phyloP scores from a whole-genome alignment of 2,888 invertebrate genomes.

The Elmis aenea region DNA sequence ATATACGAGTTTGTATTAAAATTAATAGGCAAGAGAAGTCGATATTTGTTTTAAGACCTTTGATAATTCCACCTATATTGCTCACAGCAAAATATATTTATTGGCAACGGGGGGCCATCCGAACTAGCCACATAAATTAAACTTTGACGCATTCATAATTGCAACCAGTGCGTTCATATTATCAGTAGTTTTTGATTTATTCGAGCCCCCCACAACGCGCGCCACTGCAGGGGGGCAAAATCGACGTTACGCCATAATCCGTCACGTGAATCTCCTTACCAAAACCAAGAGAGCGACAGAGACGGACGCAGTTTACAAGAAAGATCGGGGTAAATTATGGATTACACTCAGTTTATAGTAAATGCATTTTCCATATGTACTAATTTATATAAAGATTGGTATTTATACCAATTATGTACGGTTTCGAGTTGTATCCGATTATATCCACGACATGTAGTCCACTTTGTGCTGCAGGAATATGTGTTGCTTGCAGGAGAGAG shows the following conservation, averaged over 20 bases:
- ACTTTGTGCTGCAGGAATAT: too few relatives aligned
- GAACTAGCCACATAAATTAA: slow-evolving; percentile 42
- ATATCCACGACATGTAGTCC: too few relatives aligned
- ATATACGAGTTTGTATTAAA: too few relatives aligned
- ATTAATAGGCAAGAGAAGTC: too few relatives aligned
- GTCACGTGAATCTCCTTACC: slow-evolving; percentile 5
- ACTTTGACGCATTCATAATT: slow-evolving; percentile 46
- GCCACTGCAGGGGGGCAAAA: slow-evolving; percentile 34
- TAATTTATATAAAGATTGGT: slow-evolving; percentile 37
- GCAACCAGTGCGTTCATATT: slow-evolving; percentile 41
- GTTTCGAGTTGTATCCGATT: slow-evolving; percentile 20
- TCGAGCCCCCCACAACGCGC: slow-evolving; percentile 38
- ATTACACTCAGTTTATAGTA: slow-evolving; percentile 19
- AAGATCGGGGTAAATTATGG: slow-evolving; percentile 9
- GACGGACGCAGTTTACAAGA: slow-evolving; percentile 11
- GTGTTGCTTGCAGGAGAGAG: background rate
- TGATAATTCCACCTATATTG: too few relatives aligned
- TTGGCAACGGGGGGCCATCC: slow-evolving; percentile 16
- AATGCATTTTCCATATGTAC: slow-evolving; percentile 36
- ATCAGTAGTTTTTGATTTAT: slow-evolving; percentile 46
- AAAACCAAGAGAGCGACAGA: slow-evolving; percentile 8
- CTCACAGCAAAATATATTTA: too few relatives aligned
- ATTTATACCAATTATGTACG: slow-evolving; percentile 35
- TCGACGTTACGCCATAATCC: slow-evolving; percentile 17
- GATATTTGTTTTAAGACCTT: too few relatives aligned